Conservation (phyloP, 2,888 invertebrate genomes). For the Acleris cristana region DNA sequence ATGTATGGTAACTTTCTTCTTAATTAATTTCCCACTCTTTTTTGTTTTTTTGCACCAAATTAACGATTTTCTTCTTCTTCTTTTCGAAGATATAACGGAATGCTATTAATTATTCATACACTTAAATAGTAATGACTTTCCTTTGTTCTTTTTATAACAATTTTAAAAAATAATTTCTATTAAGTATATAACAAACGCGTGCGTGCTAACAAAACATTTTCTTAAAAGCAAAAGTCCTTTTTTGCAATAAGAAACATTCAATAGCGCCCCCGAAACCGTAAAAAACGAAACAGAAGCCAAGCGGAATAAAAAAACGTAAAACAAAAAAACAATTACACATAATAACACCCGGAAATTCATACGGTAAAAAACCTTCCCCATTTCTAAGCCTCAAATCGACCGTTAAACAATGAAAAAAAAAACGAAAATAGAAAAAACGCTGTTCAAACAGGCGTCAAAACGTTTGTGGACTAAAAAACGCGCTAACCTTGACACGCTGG, state of each 20-base stretch:
- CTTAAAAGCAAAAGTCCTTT: neutral
- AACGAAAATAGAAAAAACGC: constrained; percentile 20
- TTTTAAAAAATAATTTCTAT: no score
- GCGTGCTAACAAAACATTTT: neutral
- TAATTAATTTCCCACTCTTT: no score
- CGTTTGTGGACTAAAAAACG: constrained; percentile 47
- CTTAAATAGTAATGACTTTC: no score
- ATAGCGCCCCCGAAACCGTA: neutral
- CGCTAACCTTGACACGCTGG: constrained; percentile 69
- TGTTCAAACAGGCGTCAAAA: constrained; percentile 28
- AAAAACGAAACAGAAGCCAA: constrained; percentile 3
- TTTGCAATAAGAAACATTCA: neutral
- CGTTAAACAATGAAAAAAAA: constrained; percentile 71
- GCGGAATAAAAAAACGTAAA: constrained; percentile 26
- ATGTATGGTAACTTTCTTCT: no score
- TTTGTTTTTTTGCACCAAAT: no score
- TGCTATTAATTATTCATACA: no score
- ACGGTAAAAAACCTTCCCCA: constrained; percentile 52
- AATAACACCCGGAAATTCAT: constrained; percentile 38
- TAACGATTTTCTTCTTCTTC: no score
- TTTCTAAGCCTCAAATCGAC: constrained; percentile 54
- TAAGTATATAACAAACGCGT: no score
- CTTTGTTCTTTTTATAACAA: no score
- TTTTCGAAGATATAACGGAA: no score
- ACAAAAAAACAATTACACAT: constrained; percentile 39